Evolutionary conservation across 2,797 vertebrate species (phyloP).

Genomic region (Sebastes hopkinsi): DNA sequence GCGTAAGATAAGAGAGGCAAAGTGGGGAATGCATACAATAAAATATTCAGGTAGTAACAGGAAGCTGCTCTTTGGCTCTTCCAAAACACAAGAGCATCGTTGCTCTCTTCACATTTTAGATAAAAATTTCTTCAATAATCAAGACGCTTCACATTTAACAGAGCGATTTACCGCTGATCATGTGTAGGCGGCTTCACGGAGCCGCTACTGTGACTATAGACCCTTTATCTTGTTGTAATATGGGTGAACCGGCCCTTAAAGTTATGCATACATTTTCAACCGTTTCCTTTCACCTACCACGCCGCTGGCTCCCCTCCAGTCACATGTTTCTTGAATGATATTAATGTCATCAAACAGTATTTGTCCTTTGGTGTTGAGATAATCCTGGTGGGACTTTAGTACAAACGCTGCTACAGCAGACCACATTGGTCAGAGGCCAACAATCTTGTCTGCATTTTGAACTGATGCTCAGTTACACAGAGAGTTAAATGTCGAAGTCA

Average conservation of each 20-base stretch:
- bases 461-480: neutral
- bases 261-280: neutral
- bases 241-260: neutral
- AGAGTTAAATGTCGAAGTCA: neutral
- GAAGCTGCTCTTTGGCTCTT: conserved; percentile 18
- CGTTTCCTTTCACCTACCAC: neutral
- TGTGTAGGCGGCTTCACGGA: too few species aligned
- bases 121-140: conserved; percentile 1
- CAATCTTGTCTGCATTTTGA: neutral
- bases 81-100: conserved; percentile 4
- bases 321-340: neutral
- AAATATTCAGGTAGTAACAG: conserved; percentile 41
- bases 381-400: neutral
- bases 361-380: neutral
- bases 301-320: neutral
- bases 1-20: neutral
- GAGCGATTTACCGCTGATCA: too few species aligned
- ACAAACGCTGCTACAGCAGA: neutral
- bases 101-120: neutral
- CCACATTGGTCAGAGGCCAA: neutral
- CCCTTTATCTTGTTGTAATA: neutral
- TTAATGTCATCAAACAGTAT: neutral
- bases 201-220: too few species aligned
- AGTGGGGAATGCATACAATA: conserved; percentile 1
- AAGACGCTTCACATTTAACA: neutral